Percentiles rank a stretch among this genome's conserved stretches.
Conservation (phyloP, 1,140 invertebrate genomes). For the Triops longicaudatus region DNA sequence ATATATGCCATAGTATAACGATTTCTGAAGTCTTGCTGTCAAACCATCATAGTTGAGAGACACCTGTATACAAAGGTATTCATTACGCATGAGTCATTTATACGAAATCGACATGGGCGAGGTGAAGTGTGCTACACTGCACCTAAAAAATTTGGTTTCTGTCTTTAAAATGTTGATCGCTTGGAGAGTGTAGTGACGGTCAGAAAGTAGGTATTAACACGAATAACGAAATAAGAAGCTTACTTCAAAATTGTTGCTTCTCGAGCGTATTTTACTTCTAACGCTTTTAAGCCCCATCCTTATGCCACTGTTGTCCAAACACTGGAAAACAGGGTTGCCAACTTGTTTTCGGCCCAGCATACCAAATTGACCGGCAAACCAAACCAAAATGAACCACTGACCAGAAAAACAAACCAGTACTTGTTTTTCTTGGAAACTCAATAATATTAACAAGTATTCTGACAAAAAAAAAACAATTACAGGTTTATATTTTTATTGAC, state of each 20-base stretch:
- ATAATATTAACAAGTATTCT: too few species aligned
- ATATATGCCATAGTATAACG: slow-evolving; percentile 68
- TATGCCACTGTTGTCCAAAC: background rate
- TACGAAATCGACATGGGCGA: background rate
- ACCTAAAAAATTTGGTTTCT: background rate
- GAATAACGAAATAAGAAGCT: background rate
- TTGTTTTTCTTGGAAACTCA: too few species aligned
- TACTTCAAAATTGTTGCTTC: background rate
- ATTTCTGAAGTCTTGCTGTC: slow-evolving; percentile 67
- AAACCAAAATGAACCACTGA: too few species aligned
- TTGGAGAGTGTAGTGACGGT: background rate
- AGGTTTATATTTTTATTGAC: too few species aligned
- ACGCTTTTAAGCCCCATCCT: background rate
- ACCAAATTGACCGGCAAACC: too few species aligned
- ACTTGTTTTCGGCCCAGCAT: too few species aligned
- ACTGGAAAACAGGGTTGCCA: too few species aligned
- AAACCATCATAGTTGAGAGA: slow-evolving; percentile 62
- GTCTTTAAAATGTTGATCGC: background rate
- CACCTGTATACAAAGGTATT: slow-evolving; percentile 44
- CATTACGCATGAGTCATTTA: background rate
- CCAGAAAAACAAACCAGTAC: too few species aligned
- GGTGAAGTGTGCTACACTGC: background rate
- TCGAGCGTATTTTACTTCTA: background rate
- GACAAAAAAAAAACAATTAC: too few species aligned
- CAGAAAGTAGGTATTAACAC: background rate